phyloP scores from a whole-genome alignment of 1,140 invertebrate genomes.

The Pogonus chalceus region DNA sequence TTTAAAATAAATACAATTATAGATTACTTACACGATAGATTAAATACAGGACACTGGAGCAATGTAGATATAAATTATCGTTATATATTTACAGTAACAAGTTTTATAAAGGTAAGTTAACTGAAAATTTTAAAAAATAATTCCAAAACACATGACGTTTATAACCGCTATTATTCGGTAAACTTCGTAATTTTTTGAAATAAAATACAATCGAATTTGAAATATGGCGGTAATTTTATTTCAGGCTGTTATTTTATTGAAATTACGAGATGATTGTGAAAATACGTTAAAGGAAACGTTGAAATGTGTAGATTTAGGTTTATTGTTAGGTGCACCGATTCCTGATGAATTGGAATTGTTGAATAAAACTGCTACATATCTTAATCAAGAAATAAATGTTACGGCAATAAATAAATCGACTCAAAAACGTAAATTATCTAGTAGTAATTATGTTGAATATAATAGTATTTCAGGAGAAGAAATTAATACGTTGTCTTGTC shows the following conservation, averaged over 20 bases:
- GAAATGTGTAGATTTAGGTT: slow-evolving; percentile 67
- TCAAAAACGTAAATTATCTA: slow-evolving; percentile 15
- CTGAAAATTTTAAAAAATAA: slow-evolving; percentile 26
- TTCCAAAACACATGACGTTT: slow-evolving; percentile 10
- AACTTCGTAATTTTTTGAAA: slow-evolving; percentile 9
- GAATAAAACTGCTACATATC: slow-evolving; percentile 41
- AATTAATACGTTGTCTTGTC: slow-evolving; percentile 36
- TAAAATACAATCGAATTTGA: not conserved
- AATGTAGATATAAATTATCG: slow-evolving; percentile 37
- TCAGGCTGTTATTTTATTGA: slow-evolving; percentile 21
- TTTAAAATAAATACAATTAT: slow-evolving; percentile 25
- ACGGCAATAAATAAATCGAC: slow-evolving; percentile 8
- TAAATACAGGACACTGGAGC: slow-evolving; percentile 41
- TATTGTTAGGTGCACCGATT: slow-evolving; percentile 68
- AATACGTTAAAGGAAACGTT: slow-evolving; percentile 43
- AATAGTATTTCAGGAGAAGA: slow-evolving; percentile 24
- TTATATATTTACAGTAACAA: slow-evolving; percentile 30
- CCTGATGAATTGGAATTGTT: slow-evolving; percentile 39
- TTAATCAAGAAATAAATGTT: slow-evolving; percentile 29
- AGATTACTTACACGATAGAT: slow-evolving; percentile 30
- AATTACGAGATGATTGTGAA: slow-evolving; percentile 13
- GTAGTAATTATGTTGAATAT: slow-evolving; percentile 13
- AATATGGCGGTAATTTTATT: not conserved
- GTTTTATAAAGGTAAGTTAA: slow-evolving; percentile 31
- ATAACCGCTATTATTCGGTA: slow-evolving; percentile 12